Conservation (phyloP, 1,140 invertebrate species). For the Agrilus planipennis region DNA sequence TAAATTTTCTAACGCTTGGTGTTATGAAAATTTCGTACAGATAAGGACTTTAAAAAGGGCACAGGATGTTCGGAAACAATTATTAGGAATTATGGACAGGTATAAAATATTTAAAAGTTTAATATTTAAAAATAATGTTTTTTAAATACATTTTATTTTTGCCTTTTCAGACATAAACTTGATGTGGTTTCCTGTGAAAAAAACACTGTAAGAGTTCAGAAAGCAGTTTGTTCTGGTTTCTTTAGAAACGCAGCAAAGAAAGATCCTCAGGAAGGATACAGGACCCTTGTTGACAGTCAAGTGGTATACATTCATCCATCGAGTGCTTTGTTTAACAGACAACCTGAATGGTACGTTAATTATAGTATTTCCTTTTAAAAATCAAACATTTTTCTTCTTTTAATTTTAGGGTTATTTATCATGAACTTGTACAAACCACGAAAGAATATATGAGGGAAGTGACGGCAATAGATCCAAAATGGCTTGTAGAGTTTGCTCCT, state of each 20-base stretch:
- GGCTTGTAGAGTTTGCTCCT: constrained; percentile 98
- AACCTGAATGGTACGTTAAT: constrained; percentile 83
- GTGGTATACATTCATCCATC: constrained; percentile 99
- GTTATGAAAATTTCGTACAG: constrained; percentile 99
- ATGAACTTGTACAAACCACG: constrained; percentile 96
- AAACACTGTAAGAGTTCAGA: constrained; percentile 91
- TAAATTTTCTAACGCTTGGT: constrained; percentile 98
- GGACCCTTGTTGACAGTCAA: constrained; percentile 94
- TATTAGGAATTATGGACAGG: constrained; percentile 96
- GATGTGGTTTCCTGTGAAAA: constrained; percentile 95
- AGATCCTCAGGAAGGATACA: constrained; percentile 97
- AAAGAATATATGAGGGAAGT: constrained; percentile 99
- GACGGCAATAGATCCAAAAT: constrained; percentile 97
- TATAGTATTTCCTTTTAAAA: constrained; percentile 4
- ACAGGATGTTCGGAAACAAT: constrained; percentile 96
- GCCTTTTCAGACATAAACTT: constrained; percentile 71
- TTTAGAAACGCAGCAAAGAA: constrained; percentile 98
- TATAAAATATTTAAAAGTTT: constrained; percentile 29
- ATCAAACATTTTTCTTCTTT: constrained; percentile 15
- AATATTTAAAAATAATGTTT: background rate
- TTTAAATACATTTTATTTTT: constrained; percentile 9
- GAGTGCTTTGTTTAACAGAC: constrained; percentile 92
- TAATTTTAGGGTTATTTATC: constrained; percentile 83
- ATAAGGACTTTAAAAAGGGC: constrained; percentile 92
- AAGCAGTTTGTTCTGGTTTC: constrained; percentile 97